Evolutionary conservation across 2,888 invertebrate genomes (phyloP).

Genomic region (Nemapogon koenigi): DNA sequence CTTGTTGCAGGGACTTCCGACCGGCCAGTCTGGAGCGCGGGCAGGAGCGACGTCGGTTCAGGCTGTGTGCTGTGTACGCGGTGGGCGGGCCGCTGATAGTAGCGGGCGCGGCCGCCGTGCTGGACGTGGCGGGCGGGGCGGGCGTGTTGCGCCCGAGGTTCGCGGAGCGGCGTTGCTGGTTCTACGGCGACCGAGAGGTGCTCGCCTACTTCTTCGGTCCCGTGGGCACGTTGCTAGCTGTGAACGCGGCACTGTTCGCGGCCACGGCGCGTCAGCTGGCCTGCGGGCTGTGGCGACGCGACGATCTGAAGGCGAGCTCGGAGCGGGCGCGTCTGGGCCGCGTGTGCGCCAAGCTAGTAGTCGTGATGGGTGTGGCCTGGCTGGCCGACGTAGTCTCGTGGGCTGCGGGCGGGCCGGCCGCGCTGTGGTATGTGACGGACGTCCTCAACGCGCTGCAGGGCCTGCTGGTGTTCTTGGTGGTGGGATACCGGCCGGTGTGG

Average conservation of each 20-base stretch:
- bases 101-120: constrained; percentile 74
- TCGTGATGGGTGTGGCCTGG: constrained; percentile 83
- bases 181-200: constrained; percentile 82
- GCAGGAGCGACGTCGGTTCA: constrained; percentile 80
- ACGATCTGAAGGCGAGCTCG: constrained; percentile 82
- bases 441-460: constrained; percentile 87
- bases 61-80: constrained; percentile 83
- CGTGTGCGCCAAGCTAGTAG: constrained; percentile 85
- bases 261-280: constrained; percentile 85
- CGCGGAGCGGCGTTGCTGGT: constrained; percentile 82
- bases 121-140: constrained; percentile 70
- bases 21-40: constrained; percentile 85
- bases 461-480: constrained; percentile 87
- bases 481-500: constrained; percentile 84
- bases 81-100: constrained; percentile 85
- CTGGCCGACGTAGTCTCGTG: constrained; percentile 77
- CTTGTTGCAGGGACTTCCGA: constrained; percentile 76
- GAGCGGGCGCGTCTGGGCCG: constrained; percentile 78
- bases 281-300: constrained; percentile 87
- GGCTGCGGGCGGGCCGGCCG: constrained; percentile 80
- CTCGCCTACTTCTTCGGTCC: constrained; percentile 87
- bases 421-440: constrained; percentile 83
- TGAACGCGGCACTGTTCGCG: constrained; percentile 81
- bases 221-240: constrained; percentile 76
- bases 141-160: constrained; percentile 74